Conservation (phyloP, 2,113 vertebrate genomes). For the Gambusia holbrooki region DNA sequence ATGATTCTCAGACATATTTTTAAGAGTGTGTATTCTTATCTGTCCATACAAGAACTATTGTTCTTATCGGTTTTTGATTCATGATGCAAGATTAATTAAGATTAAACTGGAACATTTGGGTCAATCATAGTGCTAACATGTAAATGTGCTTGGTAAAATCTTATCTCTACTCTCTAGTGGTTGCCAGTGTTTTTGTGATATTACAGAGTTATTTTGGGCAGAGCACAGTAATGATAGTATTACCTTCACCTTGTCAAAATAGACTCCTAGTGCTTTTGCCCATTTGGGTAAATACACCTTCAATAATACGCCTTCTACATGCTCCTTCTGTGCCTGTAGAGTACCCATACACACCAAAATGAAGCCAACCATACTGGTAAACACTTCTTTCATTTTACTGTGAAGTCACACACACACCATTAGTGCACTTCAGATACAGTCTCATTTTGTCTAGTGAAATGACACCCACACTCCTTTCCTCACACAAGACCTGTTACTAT, state of each 20-base stretch:
- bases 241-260: constrained; percentile 58
- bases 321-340: constrained; percentile 28
- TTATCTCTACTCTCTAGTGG: neutral
- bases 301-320: constrained; percentile 22
- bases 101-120: neutral
- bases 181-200: constrained; percentile 16
- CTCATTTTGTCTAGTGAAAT: constrained; percentile 9
- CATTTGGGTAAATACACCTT: constrained; percentile 60
- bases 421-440: neutral
- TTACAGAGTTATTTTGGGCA: constrained; percentile 48
- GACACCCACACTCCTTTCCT: neutral
- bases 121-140: neutral
- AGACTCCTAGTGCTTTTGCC: constrained; percentile 42
- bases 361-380: neutral
- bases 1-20: constrained; percentile 17
- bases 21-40: constrained; percentile 7
- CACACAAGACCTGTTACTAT: neutral
- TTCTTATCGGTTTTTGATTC: neutral
- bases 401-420: constrained; percentile 20
- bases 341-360: constrained; percentile 3
- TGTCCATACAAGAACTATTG: constrained; percentile 11
- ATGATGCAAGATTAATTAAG: neutral
- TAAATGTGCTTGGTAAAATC: neutral
- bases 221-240: constrained; percentile 52
- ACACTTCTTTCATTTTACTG: constrained; percentile 14